Percentiles rank a stretch among this genome's conserved stretches.
Conservation (phyloP, 2,888 invertebrate species). For the Aproaerema taeniolella region DNA sequence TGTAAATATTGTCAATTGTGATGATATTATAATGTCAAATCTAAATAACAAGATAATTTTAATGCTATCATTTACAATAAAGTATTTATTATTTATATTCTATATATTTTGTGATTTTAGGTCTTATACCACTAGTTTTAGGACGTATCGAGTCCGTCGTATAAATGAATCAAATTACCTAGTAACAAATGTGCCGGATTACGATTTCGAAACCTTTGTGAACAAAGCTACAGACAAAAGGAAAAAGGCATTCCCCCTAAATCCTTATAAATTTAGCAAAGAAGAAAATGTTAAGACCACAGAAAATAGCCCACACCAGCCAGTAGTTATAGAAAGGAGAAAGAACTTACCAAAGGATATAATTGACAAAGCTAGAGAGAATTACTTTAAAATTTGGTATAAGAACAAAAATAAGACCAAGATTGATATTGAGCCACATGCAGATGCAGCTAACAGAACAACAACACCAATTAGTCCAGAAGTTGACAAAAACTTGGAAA, state of each 20-base stretch:
- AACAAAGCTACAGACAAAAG: conserved; percentile 12
- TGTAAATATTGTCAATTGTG: too few species aligned
- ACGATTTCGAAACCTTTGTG: conserved; percentile 27
- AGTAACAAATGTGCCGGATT: conserved; percentile 48
- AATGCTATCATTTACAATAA: conserved; percentile 11
- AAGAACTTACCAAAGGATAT: conserved; percentile 19
- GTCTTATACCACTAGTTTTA: conserved; percentile 35
- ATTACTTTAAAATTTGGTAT: conserved; percentile 49
- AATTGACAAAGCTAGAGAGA: conserved; percentile 49
- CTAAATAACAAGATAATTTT: conserved; percentile 3
- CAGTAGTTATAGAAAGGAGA: background rate
- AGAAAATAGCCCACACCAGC: background rate
- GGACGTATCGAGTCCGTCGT: conserved; percentile 55
- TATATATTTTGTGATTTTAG: conserved; percentile 36
- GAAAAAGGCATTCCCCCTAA: conserved; percentile 7
- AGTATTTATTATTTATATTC: conserved; percentile 38
- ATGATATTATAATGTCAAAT: too few species aligned
- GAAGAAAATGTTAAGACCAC: background rate
- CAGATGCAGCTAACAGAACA: background rate
- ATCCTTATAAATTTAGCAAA: background rate
- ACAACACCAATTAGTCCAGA: conserved; percentile 6
- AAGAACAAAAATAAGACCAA: conserved; percentile 32
- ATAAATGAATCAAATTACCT: conserved; percentile 53
- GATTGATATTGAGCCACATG: conserved; percentile 4
- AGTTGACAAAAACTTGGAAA: conserved; percentile 31